Conservation (phyloP, 1,140 invertebrate species). For the Cylas formicarius region DNA sequence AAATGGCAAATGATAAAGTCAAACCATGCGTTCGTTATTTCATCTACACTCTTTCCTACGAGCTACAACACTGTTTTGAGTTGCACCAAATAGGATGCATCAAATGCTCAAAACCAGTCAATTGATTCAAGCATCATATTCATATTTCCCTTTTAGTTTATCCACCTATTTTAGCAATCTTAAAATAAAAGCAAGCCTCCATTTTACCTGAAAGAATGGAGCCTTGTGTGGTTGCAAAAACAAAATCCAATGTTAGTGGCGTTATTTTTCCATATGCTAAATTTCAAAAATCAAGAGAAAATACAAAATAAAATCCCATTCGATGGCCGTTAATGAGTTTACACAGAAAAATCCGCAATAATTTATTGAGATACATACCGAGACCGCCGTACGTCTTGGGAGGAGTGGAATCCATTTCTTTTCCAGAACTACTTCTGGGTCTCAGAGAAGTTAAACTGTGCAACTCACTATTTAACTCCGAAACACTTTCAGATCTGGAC, state of each 20-base stretch:
- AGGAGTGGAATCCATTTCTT: conserved; percentile 49
- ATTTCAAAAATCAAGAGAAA: too few relatives aligned
- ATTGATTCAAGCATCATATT: conserved; percentile 29
- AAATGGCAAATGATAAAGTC: conserved; percentile 28
- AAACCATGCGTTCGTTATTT: conserved; percentile 30
- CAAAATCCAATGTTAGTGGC: conserved; percentile 18
- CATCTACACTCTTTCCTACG: conserved; percentile 30
- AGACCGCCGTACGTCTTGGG: conserved; percentile 73
- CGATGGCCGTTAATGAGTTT: too few relatives aligned
- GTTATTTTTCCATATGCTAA: too few relatives aligned
- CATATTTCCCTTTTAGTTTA: conserved; percentile 25
- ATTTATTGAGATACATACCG: conserved; percentile 50
- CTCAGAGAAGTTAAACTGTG: conserved; percentile 34
- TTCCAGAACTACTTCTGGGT: conserved; percentile 44
- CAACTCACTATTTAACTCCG: conserved; percentile 62
- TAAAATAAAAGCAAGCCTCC: conserved; percentile 43
- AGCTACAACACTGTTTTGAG: conserved; percentile 34
- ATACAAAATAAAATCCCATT: background rate
- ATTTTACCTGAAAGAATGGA: conserved; percentile 66
- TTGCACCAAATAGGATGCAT: conserved; percentile 23
- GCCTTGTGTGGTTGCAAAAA: conserved; percentile 56
- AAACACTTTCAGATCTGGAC: conserved; percentile 73
- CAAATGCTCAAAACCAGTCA: conserved; percentile 29
- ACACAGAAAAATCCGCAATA: background rate
- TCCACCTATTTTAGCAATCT: conserved; percentile 40